These are phyloP conservation scores for Drosophila emarginata DNA, from an alignment of 2,888 invertebrate species.

Conservation along the genomic window DNA sequence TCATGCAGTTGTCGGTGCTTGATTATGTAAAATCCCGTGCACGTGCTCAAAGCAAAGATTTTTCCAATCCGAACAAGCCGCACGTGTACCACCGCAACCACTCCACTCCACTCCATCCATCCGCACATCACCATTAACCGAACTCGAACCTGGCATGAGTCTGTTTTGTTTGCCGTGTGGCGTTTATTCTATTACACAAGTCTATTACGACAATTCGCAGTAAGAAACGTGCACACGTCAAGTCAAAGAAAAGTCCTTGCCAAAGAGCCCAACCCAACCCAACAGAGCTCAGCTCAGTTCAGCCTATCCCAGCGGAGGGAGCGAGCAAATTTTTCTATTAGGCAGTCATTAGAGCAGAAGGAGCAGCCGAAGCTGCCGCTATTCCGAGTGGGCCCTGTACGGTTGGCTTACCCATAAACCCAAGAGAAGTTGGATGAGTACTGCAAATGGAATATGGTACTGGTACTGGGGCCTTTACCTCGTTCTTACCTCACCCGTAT, in stretches of 20 bases:
- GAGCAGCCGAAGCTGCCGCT: conserved; percentile 26
- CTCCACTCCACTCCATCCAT: conserved; percentile 40
- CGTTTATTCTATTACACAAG: conserved; percentile 79
- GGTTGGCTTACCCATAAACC: conserved; percentile 61
- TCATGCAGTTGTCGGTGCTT: conserved; percentile 63
- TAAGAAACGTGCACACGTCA: conserved; percentile 63
- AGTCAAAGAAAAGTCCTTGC: conserved; percentile 55
- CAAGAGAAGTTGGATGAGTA: conserved; percentile 24
- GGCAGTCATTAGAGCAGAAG: conserved; percentile 75
- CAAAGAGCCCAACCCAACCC: not conserved
- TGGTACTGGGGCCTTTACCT: not conserved
- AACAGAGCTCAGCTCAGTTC: not conserved
- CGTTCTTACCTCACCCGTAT: no score
- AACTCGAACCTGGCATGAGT: conserved; percentile 57
- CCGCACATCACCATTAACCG: conserved; percentile 28
- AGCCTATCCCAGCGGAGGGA: conserved; percentile 6
- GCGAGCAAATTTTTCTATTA: conserved; percentile 74
- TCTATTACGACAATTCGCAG: conserved; percentile 70
- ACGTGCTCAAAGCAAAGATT: conserved; percentile 81
- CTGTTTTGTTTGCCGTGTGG: conserved; percentile 65
- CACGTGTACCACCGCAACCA: conserved; percentile 56
- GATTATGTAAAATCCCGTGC: conserved; percentile 80
- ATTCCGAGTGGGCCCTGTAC: conserved; percentile 11
- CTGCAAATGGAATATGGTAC: not conserved
- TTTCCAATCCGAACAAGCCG: conserved; percentile 78